A percentile compares a stretch with the other conserved stretches of the same genome.
These are phyloP conservation scores for Callorhinus ursinus DNA, from an alignment of 2,113 vertebrate genomes.

Conservation along the genomic window DNA sequence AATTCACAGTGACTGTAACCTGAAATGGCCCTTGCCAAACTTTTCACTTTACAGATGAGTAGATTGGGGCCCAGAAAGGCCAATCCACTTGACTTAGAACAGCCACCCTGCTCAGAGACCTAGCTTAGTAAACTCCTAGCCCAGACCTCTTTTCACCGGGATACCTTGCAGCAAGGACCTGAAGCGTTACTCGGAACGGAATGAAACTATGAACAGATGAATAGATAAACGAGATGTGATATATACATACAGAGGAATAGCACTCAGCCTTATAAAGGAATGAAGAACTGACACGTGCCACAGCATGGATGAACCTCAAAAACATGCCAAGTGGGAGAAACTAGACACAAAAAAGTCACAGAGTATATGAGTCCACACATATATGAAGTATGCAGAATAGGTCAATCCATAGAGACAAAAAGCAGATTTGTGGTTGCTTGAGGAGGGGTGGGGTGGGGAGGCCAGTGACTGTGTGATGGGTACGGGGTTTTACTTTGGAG, in stretches of 20 bases:
- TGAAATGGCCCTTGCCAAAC: not conserved
- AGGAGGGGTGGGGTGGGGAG: rapidly evolving
- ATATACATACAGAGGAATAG: rapidly evolving
- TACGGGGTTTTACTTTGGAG: not conserved
- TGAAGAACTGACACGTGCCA: rapidly evolving
- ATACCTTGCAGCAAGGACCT: not conserved
- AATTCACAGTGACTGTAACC: not conserved
- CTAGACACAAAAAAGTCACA: not conserved
- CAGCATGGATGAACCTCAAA: not conserved
- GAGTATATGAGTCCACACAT: rapidly evolving
- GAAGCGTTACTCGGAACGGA: not conserved
- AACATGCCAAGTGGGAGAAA: not conserved
- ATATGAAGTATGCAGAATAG: not conserved
- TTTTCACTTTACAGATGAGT: not conserved
- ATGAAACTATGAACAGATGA: not conserved
- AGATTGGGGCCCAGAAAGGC: not conserved
- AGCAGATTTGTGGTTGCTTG: not conserved
- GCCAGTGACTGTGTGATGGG: not conserved
- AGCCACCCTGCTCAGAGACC: not conserved
- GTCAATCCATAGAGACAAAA: not conserved
- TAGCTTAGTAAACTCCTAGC: not conserved
- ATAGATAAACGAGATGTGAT: not conserved
- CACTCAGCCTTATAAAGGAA: not conserved
- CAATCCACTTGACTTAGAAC: not conserved
- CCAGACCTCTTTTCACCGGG: not conserved